A percentile compares a stretch with the other conserved stretches of the same genome.
Evolutionary conservation across 2,888 invertebrate genomes (phyloP).

Genomic region (Anarsia innoxiella): DNA sequence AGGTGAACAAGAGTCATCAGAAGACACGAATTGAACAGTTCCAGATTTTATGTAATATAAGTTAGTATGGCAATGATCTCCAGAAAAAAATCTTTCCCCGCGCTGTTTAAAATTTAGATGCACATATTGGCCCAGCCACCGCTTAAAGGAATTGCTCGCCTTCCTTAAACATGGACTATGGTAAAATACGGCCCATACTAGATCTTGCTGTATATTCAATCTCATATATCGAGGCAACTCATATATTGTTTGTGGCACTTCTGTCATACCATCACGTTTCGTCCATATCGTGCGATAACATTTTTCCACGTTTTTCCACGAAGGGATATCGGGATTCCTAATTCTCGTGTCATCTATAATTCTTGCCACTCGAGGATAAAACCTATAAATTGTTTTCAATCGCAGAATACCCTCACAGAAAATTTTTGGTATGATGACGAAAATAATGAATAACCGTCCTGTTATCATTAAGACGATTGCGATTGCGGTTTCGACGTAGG

Average conservation of each 20-base stretch:
- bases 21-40: constrained; percentile 7
- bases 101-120: constrained; percentile 5
- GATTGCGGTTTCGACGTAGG: constrained; percentile 29
- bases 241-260: neutral
- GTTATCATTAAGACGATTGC: constrained; percentile 29
- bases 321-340: constrained; percentile 32
- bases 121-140: constrained; percentile 4
- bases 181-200: constrained; percentile 10
- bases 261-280: neutral
- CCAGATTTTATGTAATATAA: constrained; percentile 12
- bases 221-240: constrained; percentile 5
- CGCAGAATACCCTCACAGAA: constrained; percentile 40
- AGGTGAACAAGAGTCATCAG: constrained; percentile 9
- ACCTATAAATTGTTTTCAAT: constrained; percentile 30
- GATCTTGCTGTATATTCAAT: constrained; percentile 6
- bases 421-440: constrained; percentile 41
- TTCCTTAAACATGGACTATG: constrained; percentile 13
- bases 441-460: constrained; percentile 30
- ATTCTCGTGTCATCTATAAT: constrained; percentile 46
- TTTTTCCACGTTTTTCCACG: constrained; percentile 21
- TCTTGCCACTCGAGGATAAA: constrained; percentile 32
- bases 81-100: constrained; percentile 7
- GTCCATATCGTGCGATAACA: constrained; percentile 3
- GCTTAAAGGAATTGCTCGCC: constrained; percentile 4
- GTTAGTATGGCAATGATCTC: constrained; percentile 8